These are phyloP conservation scores for Genyomyrus donnyi DNA, from an alignment of 2,113 vertebrate genomes.

Conservation along the genomic window DNA sequence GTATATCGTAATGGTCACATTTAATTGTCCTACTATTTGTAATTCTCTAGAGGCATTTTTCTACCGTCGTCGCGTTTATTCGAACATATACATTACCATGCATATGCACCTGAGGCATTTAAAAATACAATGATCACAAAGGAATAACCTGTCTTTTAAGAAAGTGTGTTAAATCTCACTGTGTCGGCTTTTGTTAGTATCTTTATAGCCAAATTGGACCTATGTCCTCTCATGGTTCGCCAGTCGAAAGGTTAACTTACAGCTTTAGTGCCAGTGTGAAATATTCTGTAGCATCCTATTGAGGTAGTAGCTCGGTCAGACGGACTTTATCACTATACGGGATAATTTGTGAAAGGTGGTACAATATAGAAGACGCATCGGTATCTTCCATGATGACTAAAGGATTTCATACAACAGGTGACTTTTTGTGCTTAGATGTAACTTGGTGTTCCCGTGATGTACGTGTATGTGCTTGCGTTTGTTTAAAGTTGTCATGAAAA, in stretches of 20 bases:
- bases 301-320: constrained; percentile 29
- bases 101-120: background rate
- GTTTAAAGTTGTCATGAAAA: background rate
- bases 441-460: constrained; percentile 31
- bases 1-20: background rate
- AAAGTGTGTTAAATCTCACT: background rate
- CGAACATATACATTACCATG: background rate
- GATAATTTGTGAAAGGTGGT: constrained; percentile 19
- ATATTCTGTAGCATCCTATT: constrained; percentile 23
- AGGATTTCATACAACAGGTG: constrained; percentile 64
- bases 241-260: background rate
- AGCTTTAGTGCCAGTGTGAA: constrained; percentile 26
- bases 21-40: background rate
- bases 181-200: background rate
- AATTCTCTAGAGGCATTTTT: background rate
- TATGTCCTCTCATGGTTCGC: constrained; percentile 19
- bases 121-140: background rate
- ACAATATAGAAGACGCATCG: constrained; percentile 40
- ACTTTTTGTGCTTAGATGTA: constrained; percentile 30
- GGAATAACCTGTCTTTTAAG: background rate
- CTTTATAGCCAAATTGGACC: constrained; percentile 2
- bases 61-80: background rate
- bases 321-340: constrained; percentile 19
- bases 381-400: constrained; percentile 24
- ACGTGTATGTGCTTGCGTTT: constrained; percentile 8